phyloP scores from a whole-genome alignment of 2,797 vertebrate species.

The Schizopygopsis malacanthus region DNA sequence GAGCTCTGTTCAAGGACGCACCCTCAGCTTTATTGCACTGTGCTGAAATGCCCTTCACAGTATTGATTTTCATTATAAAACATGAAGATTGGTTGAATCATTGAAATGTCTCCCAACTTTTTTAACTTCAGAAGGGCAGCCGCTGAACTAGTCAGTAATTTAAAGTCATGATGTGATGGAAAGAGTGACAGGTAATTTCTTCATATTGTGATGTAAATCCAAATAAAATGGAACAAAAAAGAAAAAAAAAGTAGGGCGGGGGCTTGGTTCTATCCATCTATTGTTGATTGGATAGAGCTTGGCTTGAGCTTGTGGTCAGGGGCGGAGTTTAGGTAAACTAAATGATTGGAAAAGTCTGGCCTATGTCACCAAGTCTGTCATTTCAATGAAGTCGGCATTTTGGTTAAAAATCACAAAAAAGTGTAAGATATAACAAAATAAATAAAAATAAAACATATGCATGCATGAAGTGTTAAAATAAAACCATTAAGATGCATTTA shows the following conservation, averaged over 20 bases:
- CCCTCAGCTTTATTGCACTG: constrained; percentile 19
- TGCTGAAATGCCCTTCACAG: constrained; percentile 21
- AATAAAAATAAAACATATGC: background rate
- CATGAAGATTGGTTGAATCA: constrained; percentile 5
- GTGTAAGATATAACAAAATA: background rate
- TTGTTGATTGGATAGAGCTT: constrained; percentile 1
- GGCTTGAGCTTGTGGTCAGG: background rate
- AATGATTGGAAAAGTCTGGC: background rate
- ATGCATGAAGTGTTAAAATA: background rate
- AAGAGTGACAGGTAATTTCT: constrained; percentile 4
- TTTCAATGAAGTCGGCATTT: background rate
- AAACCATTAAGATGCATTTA: background rate
- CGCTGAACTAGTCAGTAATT: constrained; percentile 17
- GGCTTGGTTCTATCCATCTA: background rate
- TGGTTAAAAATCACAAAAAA: background rate
- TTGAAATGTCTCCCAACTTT: constrained; percentile 28
- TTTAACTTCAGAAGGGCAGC: constrained; percentile 25
- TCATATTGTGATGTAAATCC: background rate
- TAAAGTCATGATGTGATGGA: constrained; percentile 5
- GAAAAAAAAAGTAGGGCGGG: background rate
- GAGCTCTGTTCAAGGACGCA: constrained; percentile 24
- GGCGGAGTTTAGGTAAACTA: background rate
- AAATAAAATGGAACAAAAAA: background rate
- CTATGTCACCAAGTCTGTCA: background rate
- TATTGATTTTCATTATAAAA: constrained; percentile 33